Percentiles rank a stretch among this genome's conserved stretches.
Evolutionary conservation across 1,140 invertebrate species (phyloP).

Genomic region (Apis dorsata): DNA sequence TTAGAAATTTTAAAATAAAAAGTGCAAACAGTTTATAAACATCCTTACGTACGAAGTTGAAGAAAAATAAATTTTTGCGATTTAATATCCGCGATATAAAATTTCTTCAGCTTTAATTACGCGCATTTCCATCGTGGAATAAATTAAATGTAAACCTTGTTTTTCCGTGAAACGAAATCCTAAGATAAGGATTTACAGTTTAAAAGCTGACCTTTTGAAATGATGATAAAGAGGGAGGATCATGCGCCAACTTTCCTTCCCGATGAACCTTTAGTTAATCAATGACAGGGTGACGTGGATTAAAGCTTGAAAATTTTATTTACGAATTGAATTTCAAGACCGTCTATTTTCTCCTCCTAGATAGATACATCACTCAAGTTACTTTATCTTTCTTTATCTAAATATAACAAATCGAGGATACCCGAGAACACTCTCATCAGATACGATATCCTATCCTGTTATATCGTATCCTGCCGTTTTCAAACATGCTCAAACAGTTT

Average conservation of each 20-base stretch:
- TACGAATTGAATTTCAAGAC: background rate
- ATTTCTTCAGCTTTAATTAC: background rate
- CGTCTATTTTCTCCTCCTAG: background rate
- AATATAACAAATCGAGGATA: background rate
- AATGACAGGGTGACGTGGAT: background rate
- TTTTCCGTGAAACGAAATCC: background rate
- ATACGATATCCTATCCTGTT: too few species aligned
- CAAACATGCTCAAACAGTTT: too few species aligned
- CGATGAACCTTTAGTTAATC: background rate
- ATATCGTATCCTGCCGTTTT: too few species aligned
- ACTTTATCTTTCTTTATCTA: background rate
- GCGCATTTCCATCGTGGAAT: background rate
- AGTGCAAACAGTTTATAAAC: too few species aligned
- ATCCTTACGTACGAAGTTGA: background rate
- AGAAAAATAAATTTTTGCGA: background rate
- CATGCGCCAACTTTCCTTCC: background rate
- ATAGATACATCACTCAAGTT: background rate
- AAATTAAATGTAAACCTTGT: constrained; percentile 43
- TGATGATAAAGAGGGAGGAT: background rate
- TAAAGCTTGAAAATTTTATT: background rate
- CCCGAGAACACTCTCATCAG: too few species aligned
- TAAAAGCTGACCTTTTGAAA: background rate
- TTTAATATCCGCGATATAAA: too few species aligned
- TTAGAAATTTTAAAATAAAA: too few species aligned
- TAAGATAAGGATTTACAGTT: background rate